These are phyloP conservation scores for Heteropelma amictum DNA, from an alignment of 2,888 invertebrate species.

Conservation along the genomic window DNA sequence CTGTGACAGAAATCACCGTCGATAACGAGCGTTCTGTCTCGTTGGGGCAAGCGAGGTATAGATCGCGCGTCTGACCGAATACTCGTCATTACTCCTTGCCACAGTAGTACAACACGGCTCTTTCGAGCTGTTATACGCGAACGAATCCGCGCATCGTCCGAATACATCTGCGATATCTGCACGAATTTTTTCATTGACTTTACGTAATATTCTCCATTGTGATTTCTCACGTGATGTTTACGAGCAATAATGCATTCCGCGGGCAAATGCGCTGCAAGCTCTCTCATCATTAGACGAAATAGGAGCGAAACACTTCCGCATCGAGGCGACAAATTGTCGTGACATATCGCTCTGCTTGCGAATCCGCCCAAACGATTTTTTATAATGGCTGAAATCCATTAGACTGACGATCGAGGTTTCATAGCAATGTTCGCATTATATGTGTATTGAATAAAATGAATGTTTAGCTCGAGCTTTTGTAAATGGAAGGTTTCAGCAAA, in stretches of 20 bases:
- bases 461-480: no score
- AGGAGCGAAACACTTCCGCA: slow-evolving; percentile 33
- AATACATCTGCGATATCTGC: no score
- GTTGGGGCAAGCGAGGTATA: no score
- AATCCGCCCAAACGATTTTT: slow-evolving; percentile 15
- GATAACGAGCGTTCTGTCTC: background rate
- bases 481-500: no score
- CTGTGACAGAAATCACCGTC: background rate
- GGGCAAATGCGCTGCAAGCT: slow-evolving; percentile 36
- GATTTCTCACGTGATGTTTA: slow-evolving; percentile 31
- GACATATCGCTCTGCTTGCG: background rate
- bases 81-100: background rate
- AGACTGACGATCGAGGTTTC: background rate
- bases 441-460: slow-evolving; percentile 5
- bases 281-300: slow-evolving; percentile 18
- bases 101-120: background rate
- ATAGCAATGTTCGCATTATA: slow-evolving; percentile 1
- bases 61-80: slow-evolving; percentile 3
- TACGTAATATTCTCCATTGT: background rate
- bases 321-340: background rate
- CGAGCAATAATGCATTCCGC: slow-evolving; percentile 29
- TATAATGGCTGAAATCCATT: slow-evolving; percentile 20
- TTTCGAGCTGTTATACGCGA: background rate
- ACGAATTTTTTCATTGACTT: slow-evolving; percentile 8
- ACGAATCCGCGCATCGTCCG: background rate